These are phyloP conservation scores for Phalloptychus januarius DNA, from an alignment of 2,797 vertebrate species.

Conservation along the genomic window DNA sequence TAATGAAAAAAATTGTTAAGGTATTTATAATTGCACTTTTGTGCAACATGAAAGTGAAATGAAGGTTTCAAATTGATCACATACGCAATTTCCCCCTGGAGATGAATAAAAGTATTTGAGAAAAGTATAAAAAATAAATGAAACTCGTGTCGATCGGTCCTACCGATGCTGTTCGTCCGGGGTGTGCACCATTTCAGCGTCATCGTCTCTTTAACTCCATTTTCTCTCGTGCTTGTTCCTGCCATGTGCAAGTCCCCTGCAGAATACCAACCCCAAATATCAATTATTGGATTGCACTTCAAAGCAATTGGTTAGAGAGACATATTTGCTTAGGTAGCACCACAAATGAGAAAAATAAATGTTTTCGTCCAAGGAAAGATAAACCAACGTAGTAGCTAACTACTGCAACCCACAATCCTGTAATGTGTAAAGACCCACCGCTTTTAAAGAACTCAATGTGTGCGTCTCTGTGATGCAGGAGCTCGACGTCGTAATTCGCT, in stretches of 20 bases:
- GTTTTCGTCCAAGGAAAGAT: too few relatives aligned
- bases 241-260: constrained; percentile 89
- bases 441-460: constrained; percentile 96
- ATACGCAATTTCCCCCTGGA: too few relatives aligned
- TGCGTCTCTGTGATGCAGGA: constrained; percentile 96
- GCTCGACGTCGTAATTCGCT: constrained; percentile 97
- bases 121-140: not conserved
- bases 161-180: constrained; percentile 85
- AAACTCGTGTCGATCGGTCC: constrained; percentile 1
- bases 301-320: not conserved
- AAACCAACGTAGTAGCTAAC: too few relatives aligned
- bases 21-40: not conserved
- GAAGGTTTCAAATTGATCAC: not conserved
- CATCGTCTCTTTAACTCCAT: constrained; percentile 92
- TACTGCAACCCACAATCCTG: not conserved
- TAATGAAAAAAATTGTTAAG: not conserved
- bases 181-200: constrained; percentile 99
- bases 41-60: not conserved
- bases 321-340: too few relatives aligned
- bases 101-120: too few relatives aligned
- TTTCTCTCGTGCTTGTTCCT: constrained; percentile 88
- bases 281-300: not conserved
- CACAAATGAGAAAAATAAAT: too few relatives aligned
- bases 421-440: constrained; percentile 78
- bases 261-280: constrained; percentile 18